These are phyloP conservation scores for Lophius piscatorius DNA, from an alignment of 2,113 vertebrate species.

Conservation along the genomic window DNA sequence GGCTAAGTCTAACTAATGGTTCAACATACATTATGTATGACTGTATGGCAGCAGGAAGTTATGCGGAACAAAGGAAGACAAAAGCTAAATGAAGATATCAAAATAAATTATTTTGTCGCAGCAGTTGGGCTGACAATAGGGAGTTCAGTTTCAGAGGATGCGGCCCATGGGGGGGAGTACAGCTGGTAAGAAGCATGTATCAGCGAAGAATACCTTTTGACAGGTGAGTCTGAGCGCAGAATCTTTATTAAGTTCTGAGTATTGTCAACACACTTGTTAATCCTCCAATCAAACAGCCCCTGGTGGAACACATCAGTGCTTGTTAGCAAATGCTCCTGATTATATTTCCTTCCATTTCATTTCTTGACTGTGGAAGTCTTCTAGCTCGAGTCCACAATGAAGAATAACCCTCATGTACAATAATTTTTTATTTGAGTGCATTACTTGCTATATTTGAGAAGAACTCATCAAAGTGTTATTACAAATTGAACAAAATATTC, in stretches of 20 bases:
- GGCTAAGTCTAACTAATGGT: conserved; percentile 11
- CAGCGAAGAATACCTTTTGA: conserved; percentile 39
- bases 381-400: not conserved
- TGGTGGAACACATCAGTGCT: conserved; percentile 23
- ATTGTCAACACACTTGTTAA: conserved; percentile 36
- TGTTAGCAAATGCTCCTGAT: conserved; percentile 38
- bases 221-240: conserved; percentile 12
- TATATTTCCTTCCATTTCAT: conserved; percentile 42
- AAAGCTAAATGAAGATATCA: conserved; percentile 34
- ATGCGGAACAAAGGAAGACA: conserved; percentile 10
- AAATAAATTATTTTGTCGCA: conserved; percentile 32
- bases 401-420: conserved; percentile 4
- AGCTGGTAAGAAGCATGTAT: conserved; percentile 66
- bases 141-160: conserved; percentile 51
- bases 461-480: no score
- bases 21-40: conserved; percentile 31
- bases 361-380: conserved; percentile 15
- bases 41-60: not conserved
- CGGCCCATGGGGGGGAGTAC: conserved; percentile 55
- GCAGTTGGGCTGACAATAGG: conserved; percentile 55
- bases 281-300: conserved; percentile 30
- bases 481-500: no score
- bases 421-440: conserved; percentile 17
- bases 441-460: no score
- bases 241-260: conserved; percentile 26